phyloP scores from a whole-genome alignment of 2,797 vertebrate genomes.

The Sylvilagus floridanus region DNA sequence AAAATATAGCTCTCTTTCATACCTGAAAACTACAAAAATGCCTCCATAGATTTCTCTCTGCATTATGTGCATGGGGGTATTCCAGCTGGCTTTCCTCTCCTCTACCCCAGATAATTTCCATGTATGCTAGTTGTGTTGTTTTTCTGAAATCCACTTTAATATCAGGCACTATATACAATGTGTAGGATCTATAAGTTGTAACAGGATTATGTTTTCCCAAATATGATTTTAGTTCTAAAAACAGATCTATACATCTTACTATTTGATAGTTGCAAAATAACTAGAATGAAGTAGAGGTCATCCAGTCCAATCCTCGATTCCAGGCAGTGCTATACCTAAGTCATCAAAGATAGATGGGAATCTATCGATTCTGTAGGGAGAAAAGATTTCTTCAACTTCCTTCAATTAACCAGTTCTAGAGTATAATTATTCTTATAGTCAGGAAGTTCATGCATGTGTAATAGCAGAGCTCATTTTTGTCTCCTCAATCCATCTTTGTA shows the following conservation, averaged over 20 bases:
- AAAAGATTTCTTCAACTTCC: conserved; percentile 68
- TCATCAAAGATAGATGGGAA: conserved; percentile 70
- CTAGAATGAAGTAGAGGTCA: conserved; percentile 46
- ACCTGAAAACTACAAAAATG: neutral
- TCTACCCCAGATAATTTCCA: neutral
- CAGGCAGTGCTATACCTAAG: conserved; percentile 22
- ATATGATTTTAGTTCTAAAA: conserved; percentile 48
- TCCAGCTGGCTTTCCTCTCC: neutral
- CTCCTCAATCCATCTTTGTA: conserved; percentile 76
- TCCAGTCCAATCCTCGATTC: conserved; percentile 18
- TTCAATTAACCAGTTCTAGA: conserved; percentile 73
- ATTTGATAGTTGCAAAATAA: conserved; percentile 16
- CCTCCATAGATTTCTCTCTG: neutral
- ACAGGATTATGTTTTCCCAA: conserved; percentile 41
- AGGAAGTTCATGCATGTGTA: conserved; percentile 77
- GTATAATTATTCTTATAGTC: conserved; percentile 78
- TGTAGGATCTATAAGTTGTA: neutral
- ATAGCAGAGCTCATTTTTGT: conserved; percentile 70
- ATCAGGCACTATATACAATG: neutral
- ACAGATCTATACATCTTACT: conserved; percentile 42
- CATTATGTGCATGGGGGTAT: neutral
- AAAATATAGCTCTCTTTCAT: neutral
- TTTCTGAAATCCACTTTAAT: conserved; percentile 9
- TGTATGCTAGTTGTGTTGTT: neutral
- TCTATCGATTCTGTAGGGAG: conserved; percentile 67